These are phyloP conservation scores for Campaea margaritaria DNA, from an alignment of 2,888 invertebrate species.

Conservation along the genomic window DNA sequence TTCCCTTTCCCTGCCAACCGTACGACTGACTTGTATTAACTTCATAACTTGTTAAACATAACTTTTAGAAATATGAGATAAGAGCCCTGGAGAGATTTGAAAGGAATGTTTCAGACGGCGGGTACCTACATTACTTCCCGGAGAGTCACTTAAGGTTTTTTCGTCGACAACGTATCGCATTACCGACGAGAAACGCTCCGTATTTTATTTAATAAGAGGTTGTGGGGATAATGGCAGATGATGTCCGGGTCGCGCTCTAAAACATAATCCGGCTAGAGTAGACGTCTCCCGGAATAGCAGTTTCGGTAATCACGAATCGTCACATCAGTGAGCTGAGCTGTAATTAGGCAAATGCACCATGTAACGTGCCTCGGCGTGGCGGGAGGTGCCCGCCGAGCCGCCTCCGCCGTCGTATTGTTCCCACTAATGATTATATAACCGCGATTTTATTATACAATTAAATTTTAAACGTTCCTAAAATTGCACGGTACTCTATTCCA, in stretches of 20 bases:
- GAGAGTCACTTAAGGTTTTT: slow-evolving; percentile 57
- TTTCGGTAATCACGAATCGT: slow-evolving; percentile 78
- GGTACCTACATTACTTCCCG: slow-evolving; percentile 55
- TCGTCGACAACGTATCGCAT: slow-evolving; percentile 55
- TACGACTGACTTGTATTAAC: slow-evolving; percentile 76
- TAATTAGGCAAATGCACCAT: slow-evolving; percentile 83
- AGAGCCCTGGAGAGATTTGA: slow-evolving; percentile 66
- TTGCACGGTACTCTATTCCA: slow-evolving; percentile 72
- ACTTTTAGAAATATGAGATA: slow-evolving; percentile 77
- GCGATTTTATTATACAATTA: slow-evolving; percentile 82
- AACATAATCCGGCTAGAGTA: slow-evolving; percentile 62
- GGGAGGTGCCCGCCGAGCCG: slow-evolving; percentile 45
- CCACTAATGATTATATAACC: slow-evolving; percentile 81
- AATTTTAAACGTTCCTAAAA: slow-evolving; percentile 82
- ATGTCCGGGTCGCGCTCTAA: slow-evolving; percentile 55
- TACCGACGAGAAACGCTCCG: slow-evolving; percentile 52
- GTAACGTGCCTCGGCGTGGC: slow-evolving; percentile 64
- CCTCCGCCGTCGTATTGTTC: slow-evolving; percentile 68
- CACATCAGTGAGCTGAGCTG: slow-evolving; percentile 72
- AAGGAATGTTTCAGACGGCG: slow-evolving; percentile 60
- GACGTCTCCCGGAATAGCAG: slow-evolving; percentile 67
- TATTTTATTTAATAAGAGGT: slow-evolving; percentile 64
- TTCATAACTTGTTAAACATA: slow-evolving; percentile 78
- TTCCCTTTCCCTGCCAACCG: slow-evolving; percentile 67
- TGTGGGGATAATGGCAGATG: slow-evolving; percentile 51